Percentiles rank a stretch among this genome's conserved stretches.
Conservation (phyloP, 2,888 invertebrate species). For the Aproaerema taeniolella region DNA sequence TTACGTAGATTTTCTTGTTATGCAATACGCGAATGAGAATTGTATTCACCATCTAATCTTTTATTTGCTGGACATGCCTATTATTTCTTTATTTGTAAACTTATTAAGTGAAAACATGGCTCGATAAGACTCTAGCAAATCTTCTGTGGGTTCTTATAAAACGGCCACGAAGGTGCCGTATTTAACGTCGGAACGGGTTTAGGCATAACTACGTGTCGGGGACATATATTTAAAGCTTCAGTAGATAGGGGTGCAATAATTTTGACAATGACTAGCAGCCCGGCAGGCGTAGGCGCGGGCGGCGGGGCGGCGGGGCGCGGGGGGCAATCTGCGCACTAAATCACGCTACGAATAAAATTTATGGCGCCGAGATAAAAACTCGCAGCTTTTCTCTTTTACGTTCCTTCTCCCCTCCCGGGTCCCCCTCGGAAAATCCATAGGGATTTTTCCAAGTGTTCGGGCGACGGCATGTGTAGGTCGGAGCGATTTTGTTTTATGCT, state of each 20-base stretch:
- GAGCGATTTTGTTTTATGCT: conserved; percentile 77
- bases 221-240: conserved; percentile 77
- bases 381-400: conserved; percentile 80
- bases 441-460: conserved; percentile 77
- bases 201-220: conserved; percentile 68
- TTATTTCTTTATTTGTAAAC: background rate
- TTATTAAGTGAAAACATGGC: no score
- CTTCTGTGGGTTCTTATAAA: conserved; percentile 41
- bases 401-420: conserved; percentile 59
- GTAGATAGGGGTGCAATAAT: conserved; percentile 78
- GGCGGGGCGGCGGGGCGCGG: conserved; percentile 53
- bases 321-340: conserved; percentile 79
- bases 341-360: conserved; percentile 80
- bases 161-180: conserved; percentile 32
- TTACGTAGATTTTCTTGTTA: conserved; percentile 22
- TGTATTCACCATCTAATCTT: no score
- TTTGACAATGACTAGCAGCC: conserved; percentile 78
- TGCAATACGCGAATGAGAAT: conserved; percentile 8
- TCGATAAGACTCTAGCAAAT: no score
- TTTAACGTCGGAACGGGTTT: conserved; percentile 51
- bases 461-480: conserved; percentile 74
- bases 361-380: conserved; percentile 80
- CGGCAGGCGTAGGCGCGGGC: conserved; percentile 73
- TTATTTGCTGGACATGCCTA: background rate
- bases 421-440: conserved; percentile 72